Evolutionary conservation across 1,140 invertebrate species (phyloP).

Genomic region (Anthonomus grandis): DNA sequence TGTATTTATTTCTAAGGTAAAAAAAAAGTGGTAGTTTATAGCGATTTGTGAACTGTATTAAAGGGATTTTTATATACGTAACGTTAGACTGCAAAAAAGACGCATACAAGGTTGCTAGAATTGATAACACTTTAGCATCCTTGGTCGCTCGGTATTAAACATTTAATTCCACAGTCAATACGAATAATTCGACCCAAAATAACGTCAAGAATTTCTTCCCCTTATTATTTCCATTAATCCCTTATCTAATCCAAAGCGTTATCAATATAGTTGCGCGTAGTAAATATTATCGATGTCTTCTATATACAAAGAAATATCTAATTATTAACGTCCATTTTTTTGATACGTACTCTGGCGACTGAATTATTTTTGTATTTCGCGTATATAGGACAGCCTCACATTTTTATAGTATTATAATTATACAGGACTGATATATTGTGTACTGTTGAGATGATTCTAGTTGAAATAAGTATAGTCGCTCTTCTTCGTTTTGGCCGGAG

Average conservation of each 20-base stretch:
- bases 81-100: background rate
- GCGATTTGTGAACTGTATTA: background rate
- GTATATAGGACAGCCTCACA: slow-evolving; percentile 4
- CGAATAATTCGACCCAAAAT: background rate
- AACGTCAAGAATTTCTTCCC: background rate
- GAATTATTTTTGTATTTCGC: slow-evolving; percentile 22
- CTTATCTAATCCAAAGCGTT: background rate
- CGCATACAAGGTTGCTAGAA: background rate
- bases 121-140: background rate
- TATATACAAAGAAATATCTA: slow-evolving; percentile 6
- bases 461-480: background rate
- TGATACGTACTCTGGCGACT: slow-evolving; percentile 3
- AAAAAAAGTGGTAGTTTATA: background rate
- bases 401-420: slow-evolving; percentile 9
- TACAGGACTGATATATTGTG: slow-evolving; percentile 10
- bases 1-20: background rate
- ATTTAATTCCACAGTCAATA: background rate
- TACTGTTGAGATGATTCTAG: background rate
- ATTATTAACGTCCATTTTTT: slow-evolving; percentile 21
- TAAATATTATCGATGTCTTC: slow-evolving; percentile 12
- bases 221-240: background rate
- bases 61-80: background rate
- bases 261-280: slow-evolving; percentile 1
- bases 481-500: background rate
- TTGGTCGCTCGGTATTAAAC: background rate